Evolutionary conservation across 1,140 invertebrate species (phyloP).

Genomic region (Brachionus angularis): DNA sequence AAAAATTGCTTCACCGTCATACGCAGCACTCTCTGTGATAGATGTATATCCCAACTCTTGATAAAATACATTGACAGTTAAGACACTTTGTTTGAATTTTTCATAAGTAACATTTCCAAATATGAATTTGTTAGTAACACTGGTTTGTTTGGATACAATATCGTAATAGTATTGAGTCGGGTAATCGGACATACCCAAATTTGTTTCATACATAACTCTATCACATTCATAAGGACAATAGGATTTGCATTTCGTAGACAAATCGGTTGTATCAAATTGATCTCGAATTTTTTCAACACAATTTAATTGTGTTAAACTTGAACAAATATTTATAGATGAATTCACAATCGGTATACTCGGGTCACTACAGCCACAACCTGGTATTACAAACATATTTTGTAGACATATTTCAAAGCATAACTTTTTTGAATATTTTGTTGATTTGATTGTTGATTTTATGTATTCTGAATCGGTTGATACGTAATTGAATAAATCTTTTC

Average conservation of each 20-base stretch:
- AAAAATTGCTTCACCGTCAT: background rate
- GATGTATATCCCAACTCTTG: background rate
- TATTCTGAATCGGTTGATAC: background rate
- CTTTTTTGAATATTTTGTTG: background rate
- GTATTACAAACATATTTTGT: background rate
- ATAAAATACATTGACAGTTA: background rate
- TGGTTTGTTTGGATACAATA: background rate
- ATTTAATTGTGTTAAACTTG: background rate
- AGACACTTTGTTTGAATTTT: background rate
- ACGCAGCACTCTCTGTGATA: background rate
- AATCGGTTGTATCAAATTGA: background rate
- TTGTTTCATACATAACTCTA: background rate
- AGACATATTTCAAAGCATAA: background rate
- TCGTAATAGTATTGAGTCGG: background rate
- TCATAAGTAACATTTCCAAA: background rate
- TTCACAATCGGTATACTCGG: background rate
- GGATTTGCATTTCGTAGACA: background rate
- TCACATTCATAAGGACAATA: conserved; percentile 4
- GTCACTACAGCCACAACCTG: background rate
- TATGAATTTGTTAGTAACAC: background rate
- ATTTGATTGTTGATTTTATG: background rate
- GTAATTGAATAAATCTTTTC: background rate
- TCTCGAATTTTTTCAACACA: background rate
- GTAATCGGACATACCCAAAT: background rate
- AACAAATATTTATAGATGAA: background rate